Percentiles rank a stretch among this genome's conserved stretches.
phyloP scores from a whole-genome alignment of 2,113 vertebrate genomes.

The Callocephalon fimbriatum region DNA sequence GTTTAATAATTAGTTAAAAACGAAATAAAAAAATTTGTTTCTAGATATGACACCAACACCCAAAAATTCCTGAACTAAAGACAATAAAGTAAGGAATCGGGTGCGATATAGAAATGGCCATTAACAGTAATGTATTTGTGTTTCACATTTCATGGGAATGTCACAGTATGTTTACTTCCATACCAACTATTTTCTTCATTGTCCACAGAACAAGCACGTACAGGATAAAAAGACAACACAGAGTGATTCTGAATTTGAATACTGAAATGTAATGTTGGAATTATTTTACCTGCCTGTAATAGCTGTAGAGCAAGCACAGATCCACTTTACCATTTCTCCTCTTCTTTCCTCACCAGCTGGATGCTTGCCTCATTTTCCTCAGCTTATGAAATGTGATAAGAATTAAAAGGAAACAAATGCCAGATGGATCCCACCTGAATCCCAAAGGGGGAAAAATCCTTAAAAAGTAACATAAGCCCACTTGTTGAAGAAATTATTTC shows the following conservation, averaged over 20 bases:
- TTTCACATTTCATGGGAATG: neutral
- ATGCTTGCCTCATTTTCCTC: neutral
- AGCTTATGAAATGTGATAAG: neutral
- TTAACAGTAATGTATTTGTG: neutral
- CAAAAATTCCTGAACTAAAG: neutral
- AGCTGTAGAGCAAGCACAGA: neutral
- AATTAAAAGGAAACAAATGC: neutral
- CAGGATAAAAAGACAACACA: neutral
- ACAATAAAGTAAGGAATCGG: neutral
- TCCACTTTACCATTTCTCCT: neutral
- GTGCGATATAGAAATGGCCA: neutral
- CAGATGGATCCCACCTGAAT: neutral
- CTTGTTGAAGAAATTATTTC: neutral
- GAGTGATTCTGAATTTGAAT: neutral
- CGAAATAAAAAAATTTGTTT: neutral
- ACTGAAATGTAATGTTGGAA: neutral
- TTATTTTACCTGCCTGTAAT: neutral
- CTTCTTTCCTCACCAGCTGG: neutral
- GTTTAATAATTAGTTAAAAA: neutral
- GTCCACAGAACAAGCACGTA: neutral
- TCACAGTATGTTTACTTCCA: neutral
- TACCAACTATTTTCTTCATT: neutral
- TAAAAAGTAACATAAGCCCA: neutral
- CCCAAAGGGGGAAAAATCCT: neutral
- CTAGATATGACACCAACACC: neutral